Conservation (phyloP, 2,113 vertebrate genomes). For the Hepsetus odoe region DNA sequence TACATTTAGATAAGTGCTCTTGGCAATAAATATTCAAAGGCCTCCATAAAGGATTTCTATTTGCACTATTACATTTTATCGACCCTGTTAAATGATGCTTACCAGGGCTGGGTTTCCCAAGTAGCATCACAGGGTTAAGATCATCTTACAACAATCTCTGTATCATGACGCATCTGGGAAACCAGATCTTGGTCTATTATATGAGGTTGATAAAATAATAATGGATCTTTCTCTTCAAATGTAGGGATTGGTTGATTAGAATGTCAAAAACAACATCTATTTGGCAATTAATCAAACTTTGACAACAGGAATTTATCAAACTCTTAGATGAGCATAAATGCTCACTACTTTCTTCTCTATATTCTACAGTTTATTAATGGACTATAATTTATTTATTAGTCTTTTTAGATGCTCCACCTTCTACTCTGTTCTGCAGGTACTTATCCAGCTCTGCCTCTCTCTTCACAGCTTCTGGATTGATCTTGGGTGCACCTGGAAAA, state of each 20-base stretch:
- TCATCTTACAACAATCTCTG: slow-evolving; percentile 25
- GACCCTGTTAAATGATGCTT: neutral
- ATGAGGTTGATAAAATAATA: slow-evolving; percentile 36
- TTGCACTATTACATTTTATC: slow-evolving; percentile 9
- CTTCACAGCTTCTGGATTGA: slow-evolving; percentile 86
- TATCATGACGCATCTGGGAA: slow-evolving; percentile 27
- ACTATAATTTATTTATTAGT: slow-evolving; percentile 81
- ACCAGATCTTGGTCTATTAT: slow-evolving; percentile 26
- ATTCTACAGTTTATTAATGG: neutral
- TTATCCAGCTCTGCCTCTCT: slow-evolving; percentile 88
- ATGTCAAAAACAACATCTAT: slow-evolving; percentile 1
- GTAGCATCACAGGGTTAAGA: neutral
- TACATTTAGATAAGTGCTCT: slow-evolving; percentile 41
- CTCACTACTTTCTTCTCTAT: slow-evolving; percentile 19
- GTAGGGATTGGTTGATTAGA: slow-evolving; percentile 28
- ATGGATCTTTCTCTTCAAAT: slow-evolving; percentile 41
- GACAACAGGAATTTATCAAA: slow-evolving; percentile 26
- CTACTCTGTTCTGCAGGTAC: slow-evolving; percentile 86
- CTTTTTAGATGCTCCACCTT: slow-evolving; percentile 92
- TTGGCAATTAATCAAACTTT: slow-evolving; percentile 35
- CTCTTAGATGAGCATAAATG: slow-evolving; percentile 28
- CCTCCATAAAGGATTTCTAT: slow-evolving; percentile 21
- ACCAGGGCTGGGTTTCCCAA: slow-evolving; percentile 3
- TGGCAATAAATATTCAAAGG: slow-evolving; percentile 45
- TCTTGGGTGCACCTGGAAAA: slow-evolving; percentile 88